A percentile compares a stretch with the other conserved stretches of the same genome.
Conservation (phyloP, 1,140 invertebrate species). For the Saccostrea glomerata region DNA sequence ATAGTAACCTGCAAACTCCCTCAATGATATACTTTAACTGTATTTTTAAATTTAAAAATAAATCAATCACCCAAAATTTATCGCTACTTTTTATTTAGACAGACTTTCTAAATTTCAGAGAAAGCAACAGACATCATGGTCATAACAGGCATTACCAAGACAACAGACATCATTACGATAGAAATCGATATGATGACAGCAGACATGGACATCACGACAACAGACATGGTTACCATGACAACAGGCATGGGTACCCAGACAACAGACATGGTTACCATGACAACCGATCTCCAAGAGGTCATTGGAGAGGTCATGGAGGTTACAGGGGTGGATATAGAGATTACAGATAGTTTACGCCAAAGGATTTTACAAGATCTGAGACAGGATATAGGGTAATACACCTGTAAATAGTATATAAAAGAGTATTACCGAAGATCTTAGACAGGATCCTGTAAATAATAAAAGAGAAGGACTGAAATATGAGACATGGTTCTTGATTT, state of each 20-base stretch:
- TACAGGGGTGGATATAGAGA: conserved; percentile 28
- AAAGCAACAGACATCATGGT: neutral
- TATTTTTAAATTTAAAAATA: no score
- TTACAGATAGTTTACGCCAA: neutral
- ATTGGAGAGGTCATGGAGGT: conserved; percentile 58
- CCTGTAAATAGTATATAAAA: neutral
- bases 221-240: conserved; percentile 47
- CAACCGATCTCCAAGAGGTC: conserved; percentile 54
- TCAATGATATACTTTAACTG: no score
- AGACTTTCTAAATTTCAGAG: neutral
- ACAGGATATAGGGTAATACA: no score
- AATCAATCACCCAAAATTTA: no score
- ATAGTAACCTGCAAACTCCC: no score
- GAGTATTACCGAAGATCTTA: no score
- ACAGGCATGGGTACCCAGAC: conserved; percentile 50
- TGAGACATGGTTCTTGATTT: no score
- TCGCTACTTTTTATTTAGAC: no score
- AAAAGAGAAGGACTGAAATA: no score
- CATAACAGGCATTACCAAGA: neutral
- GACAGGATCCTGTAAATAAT: neutral
- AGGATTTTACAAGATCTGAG: no score
- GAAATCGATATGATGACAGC: neutral
- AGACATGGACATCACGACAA: conserved; percentile 37
- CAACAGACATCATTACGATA: neutral
- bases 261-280: conserved; percentile 57